Conservation (phyloP, 2,113 vertebrate genomes). For the Hyaena hyaena region DNA sequence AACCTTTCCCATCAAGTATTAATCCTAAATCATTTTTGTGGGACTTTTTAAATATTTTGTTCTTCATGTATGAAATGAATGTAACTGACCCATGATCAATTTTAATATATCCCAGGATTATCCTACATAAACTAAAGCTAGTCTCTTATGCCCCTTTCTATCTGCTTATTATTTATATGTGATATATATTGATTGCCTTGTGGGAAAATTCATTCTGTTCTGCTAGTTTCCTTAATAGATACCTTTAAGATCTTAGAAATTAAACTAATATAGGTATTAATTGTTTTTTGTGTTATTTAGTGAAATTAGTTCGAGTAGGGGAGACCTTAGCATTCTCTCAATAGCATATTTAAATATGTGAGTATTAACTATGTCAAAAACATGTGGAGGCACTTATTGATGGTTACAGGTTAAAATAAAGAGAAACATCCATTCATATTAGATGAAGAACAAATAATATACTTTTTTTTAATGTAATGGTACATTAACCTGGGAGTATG, state of each 20-base stretch:
- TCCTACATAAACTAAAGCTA: background rate
- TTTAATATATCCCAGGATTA: conserved; percentile 10
- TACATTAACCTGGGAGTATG: background rate
- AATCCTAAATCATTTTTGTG: background rate
- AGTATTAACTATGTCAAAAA: background rate
- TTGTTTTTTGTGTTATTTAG: background rate
- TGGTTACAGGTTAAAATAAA: background rate
- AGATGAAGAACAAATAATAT: background rate
- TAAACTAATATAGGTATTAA: conserved; percentile 5
- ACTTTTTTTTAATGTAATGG: background rate
- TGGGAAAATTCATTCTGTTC: conserved; percentile 26
- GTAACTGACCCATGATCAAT: background rate
- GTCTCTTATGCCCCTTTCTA: background rate
- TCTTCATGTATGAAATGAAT: background rate
- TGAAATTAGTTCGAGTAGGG: background rate
- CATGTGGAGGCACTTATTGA: background rate
- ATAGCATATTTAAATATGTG: background rate
- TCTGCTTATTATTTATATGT: background rate
- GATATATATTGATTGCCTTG: background rate
- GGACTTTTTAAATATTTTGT: background rate
- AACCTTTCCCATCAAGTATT: background rate
- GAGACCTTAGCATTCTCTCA: background rate
- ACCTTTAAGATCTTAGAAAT: background rate
- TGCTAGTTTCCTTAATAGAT: background rate
- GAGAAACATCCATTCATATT: background rate